Conservation (phyloP, 2,113 vertebrate genomes). For the Puntigrus tetrazona region DNA sequence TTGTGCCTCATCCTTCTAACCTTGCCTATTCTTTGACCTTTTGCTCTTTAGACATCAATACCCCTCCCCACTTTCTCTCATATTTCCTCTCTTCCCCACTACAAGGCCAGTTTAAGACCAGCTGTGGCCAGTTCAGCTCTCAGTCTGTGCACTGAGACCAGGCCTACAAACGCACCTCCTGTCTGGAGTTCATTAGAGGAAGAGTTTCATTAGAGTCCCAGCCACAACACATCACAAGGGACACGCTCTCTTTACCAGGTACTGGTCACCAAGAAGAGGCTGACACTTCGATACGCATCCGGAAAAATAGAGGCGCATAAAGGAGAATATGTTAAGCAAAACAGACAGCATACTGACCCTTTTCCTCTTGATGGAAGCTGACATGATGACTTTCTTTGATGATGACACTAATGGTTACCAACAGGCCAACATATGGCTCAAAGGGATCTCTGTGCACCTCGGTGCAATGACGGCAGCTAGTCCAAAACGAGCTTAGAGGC, state of each 20-base stretch:
- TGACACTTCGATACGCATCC: conserved; percentile 53
- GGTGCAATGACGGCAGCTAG: conserved; percentile 51
- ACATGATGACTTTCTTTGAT: conserved; percentile 41
- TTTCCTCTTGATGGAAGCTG: conserved; percentile 64
- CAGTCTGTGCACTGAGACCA: conserved; percentile 27
- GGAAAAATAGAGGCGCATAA: conserved; percentile 19
- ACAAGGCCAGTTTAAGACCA: not conserved
- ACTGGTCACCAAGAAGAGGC: conserved; percentile 35
- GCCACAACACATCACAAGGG: conserved; percentile 14
- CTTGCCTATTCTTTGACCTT: conserved; percentile 24
- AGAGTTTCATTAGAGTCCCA: conserved; percentile 48
- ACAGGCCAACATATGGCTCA: conserved; percentile 54
- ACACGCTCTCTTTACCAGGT: conserved; percentile 46
- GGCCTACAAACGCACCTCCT: not conserved
- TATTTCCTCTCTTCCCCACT: conserved; percentile 25
- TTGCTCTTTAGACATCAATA: conserved; percentile 12
- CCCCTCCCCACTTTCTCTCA: not conserved
- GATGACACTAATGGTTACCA: conserved; percentile 73
- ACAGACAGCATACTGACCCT: conserved; percentile 62
- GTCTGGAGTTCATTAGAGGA: conserved; percentile 37
- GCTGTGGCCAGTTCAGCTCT: conserved; percentile 29
- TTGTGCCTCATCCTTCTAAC: not conserved
- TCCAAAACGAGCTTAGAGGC: conserved; percentile 46
- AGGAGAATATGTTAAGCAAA: conserved; percentile 41
- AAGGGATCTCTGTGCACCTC: conserved; percentile 43